Conservation (phyloP, 2,113 vertebrate species). For the Dendropsophus ebraccatus region DNA sequence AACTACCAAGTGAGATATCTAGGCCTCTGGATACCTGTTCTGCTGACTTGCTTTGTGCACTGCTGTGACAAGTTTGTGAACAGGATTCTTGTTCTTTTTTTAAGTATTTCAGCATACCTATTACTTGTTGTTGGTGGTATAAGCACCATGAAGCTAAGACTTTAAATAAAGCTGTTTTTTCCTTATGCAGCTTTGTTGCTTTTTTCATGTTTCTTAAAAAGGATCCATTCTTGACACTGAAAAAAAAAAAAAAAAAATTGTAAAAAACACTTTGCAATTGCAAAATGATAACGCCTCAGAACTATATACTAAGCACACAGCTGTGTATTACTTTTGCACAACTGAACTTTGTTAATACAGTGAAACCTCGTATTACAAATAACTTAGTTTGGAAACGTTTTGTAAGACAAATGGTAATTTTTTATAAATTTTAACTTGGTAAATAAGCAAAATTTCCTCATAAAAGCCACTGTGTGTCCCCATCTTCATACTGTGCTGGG, state of each 20-base stretch:
- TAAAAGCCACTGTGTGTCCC: too few relatives aligned
- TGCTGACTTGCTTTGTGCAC: constrained; percentile 69
- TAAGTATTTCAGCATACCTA: constrained; percentile 82
- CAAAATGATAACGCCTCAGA: neutral
- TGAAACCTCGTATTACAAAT: too few relatives aligned
- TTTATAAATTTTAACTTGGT: too few relatives aligned
- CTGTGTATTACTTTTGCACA: neutral
- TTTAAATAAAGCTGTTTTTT: constrained; percentile 81
- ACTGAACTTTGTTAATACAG: too few relatives aligned
- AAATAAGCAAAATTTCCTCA: too few relatives aligned
- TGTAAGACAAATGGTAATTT: too few relatives aligned
- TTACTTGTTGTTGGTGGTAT: constrained; percentile 82
- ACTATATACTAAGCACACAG: neutral
- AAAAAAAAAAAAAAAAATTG: constrained; percentile 75
- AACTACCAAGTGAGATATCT: constrained; percentile 68
- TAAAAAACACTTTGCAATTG: neutral
- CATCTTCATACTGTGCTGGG: too few relatives aligned
- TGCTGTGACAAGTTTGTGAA: constrained; percentile 70
- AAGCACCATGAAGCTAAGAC: constrained; percentile 83
- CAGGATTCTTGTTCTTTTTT: constrained; percentile 73
- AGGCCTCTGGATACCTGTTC: constrained; percentile 69
- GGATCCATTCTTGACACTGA: constrained; percentile 75
- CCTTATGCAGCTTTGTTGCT: constrained; percentile 78
- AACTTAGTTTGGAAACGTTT: too few relatives aligned
- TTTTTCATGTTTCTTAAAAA: constrained; percentile 72